phyloP scores from a whole-genome alignment of 2,888 invertebrate genomes.

The Lordiphosa andalusiaca region DNA sequence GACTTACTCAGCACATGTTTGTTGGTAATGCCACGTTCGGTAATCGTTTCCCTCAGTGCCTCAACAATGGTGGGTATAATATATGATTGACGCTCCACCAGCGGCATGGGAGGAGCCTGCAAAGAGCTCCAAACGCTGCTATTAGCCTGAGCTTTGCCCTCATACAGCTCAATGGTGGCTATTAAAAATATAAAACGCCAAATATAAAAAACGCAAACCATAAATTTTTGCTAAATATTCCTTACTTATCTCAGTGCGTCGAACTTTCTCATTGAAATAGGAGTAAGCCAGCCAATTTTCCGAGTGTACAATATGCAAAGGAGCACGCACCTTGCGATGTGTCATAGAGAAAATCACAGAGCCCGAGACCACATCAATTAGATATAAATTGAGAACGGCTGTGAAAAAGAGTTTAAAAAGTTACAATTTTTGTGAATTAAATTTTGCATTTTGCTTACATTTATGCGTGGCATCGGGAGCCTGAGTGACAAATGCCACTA shows the following conservation, averaged over 20 bases:
- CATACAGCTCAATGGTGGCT: conserved; percentile 96
- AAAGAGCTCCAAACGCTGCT: conserved; percentile 94
- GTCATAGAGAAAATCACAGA: conserved; percentile 90
- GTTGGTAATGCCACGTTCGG: conserved; percentile 94
- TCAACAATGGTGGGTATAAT: conserved; percentile 90
- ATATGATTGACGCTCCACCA: conserved; percentile 92
- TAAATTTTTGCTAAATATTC: background rate
- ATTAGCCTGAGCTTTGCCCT: conserved; percentile 92
- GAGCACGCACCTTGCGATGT: conserved; percentile 91
- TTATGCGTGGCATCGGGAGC: conserved; percentile 88
- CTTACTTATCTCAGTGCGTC: conserved; percentile 91
- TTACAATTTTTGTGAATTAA: no score
- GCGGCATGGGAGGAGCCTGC: conserved; percentile 86
- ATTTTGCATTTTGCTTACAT: conserved; percentile 80
- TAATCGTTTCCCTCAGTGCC: conserved; percentile 92
- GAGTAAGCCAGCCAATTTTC: conserved; percentile 98
- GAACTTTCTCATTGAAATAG: conserved; percentile 95
- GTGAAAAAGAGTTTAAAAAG: conserved; percentile 19
- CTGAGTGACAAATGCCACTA: conserved; percentile 92
- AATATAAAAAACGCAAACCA: background rate
- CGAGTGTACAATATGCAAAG: conserved; percentile 94
- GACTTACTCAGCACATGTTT: conserved; percentile 89
- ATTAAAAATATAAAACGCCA: conserved; percentile 4
- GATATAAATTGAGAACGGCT: conserved; percentile 91
- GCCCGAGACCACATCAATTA: conserved; percentile 94